Conservation (phyloP, 2,113 vertebrate species). For the Physeter macrocephalus region DNA sequence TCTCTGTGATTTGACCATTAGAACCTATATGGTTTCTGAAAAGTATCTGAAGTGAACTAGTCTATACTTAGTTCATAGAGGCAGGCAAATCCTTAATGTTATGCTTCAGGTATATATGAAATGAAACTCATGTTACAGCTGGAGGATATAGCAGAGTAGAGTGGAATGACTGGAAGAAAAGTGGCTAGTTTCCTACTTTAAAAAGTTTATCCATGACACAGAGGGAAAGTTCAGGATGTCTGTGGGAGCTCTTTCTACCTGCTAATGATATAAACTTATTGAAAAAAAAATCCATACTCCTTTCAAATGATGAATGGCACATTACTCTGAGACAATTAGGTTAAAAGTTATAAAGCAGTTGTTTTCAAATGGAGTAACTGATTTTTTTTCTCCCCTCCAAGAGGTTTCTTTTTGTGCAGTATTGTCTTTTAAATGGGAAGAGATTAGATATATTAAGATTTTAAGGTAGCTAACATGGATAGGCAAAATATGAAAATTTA, state of each 20-base stretch:
- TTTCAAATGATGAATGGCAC: background rate
- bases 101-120: background rate
- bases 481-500: background rate
- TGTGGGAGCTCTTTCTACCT: background rate
- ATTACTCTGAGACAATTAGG: background rate
- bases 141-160: background rate
- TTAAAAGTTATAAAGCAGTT: background rate
- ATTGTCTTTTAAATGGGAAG: background rate
- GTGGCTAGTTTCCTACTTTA: background rate
- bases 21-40: background rate
- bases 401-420: background rate
- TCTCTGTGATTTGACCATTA: background rate
- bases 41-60: background rate
- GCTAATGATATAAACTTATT: background rate
- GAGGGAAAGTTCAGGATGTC: background rate
- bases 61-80: background rate
- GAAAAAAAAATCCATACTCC: background rate
- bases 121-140: background rate
- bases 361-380: background rate
- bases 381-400: background rate
- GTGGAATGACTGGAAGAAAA: background rate
- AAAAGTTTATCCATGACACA: background rate
- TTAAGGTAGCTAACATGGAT: background rate
- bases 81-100: background rate
- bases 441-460: background rate